phyloP scores from a whole-genome alignment of 2,888 invertebrate species.

The Dysmachus trigonus region DNA sequence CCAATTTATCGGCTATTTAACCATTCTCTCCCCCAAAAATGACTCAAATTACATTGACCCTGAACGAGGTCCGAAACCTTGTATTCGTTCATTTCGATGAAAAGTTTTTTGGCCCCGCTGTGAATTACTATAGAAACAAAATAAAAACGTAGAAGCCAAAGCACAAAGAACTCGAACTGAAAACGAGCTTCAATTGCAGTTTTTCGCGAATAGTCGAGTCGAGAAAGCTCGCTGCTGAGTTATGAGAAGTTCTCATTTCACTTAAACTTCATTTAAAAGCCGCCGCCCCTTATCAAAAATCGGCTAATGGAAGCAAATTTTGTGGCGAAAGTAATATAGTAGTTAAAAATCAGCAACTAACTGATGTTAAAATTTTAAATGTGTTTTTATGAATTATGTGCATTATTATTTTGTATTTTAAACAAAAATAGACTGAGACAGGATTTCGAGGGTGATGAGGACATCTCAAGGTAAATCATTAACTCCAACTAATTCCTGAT shows the following conservation, averaged over 20 bases:
- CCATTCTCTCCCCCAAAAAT: background rate
- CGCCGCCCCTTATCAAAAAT: background rate
- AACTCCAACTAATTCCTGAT: background rate
- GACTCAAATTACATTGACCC: constrained; percentile 4
- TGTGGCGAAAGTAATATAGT: background rate
- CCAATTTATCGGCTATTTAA: background rate
- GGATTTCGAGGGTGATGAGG: background rate
- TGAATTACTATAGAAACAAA: background rate
- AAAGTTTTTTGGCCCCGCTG: constrained; percentile 11
- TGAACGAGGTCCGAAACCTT: constrained; percentile 7
- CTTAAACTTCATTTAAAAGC: constrained; percentile 2
- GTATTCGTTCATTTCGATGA: background rate
- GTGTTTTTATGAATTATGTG: background rate
- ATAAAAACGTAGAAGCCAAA: background rate
- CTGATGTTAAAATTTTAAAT: background rate
- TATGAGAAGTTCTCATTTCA: background rate
- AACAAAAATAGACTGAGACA: background rate
- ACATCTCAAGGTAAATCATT: background rate
- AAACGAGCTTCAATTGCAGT: constrained; percentile 9
- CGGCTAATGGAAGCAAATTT: background rate
- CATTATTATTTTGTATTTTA: background rate
- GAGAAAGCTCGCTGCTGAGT: constrained; percentile 1
- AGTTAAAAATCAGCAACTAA: background rate
- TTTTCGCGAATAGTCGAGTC: background rate
- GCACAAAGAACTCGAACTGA: background rate